Percentiles rank a stretch among this genome's conserved stretches.
These are phyloP conservation scores for Linurgus olivaceus DNA, from an alignment of 2,797 vertebrate genomes.

Conservation along the genomic window DNA sequence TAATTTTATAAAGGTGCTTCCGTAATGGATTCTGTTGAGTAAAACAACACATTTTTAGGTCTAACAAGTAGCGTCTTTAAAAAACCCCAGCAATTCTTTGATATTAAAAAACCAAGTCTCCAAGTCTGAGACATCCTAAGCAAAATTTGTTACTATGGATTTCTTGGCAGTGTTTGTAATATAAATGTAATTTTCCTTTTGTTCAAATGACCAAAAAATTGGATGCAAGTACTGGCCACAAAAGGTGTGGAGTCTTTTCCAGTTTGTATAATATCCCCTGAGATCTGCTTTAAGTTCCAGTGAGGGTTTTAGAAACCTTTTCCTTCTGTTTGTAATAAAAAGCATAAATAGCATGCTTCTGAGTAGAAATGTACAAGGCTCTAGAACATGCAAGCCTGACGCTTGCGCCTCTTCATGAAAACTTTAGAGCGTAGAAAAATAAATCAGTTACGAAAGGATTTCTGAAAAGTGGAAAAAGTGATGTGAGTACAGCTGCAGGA, in stretches of 20 bases:
- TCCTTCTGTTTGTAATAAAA: background rate
- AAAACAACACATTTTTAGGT: background rate
- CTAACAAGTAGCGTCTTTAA: background rate
- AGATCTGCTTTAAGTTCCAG: background rate
- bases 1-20: background rate
- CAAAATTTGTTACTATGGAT: background rate
- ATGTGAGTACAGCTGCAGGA: conserved; percentile 61
- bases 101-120: background rate
- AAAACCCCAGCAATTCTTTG: background rate
- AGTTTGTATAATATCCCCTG: background rate
- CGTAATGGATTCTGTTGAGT: background rate
- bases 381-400: background rate
- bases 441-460: conserved; percentile 25
- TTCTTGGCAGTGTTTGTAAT: background rate
- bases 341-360: background rate
- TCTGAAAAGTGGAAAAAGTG: conserved; percentile 39
- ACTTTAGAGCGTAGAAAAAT: background rate
- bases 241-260: background rate
- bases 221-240: background rate
- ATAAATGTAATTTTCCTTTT: background rate
- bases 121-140: background rate
- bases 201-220: background rate
- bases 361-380: background rate
- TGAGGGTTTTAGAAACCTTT: background rate
- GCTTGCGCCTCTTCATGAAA: background rate